These are phyloP conservation scores for Gobius niger DNA, from an alignment of 2,113 vertebrate genomes.

Conservation along the genomic window DNA sequence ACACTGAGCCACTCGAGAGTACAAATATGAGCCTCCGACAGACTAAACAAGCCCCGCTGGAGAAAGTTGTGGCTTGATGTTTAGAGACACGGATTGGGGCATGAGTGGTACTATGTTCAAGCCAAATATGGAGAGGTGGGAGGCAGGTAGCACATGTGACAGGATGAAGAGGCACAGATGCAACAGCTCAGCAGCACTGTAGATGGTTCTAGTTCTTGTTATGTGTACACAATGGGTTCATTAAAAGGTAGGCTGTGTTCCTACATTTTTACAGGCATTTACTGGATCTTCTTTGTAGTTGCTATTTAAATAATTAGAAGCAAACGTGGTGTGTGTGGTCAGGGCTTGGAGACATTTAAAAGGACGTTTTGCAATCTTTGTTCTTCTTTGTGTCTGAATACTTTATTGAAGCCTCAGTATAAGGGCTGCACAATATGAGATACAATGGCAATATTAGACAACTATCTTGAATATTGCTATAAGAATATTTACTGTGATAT, in stretches of 20 bases:
- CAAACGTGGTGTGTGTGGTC: slow-evolving; percentile 7
- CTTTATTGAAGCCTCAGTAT: neutral
- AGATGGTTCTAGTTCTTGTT: slow-evolving; percentile 16
- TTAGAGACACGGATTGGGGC: slow-evolving; percentile 53
- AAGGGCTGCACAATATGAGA: neutral
- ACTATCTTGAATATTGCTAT: too few species aligned
- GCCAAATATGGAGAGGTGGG: slow-evolving; percentile 73
- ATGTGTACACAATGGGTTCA: slow-evolving; percentile 26
- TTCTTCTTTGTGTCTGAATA: neutral
- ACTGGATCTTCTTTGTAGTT: slow-evolving; percentile 20
- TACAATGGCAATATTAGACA: too few species aligned
- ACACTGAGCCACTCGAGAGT: slow-evolving; percentile 52
- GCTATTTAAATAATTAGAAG: slow-evolving; percentile 27
- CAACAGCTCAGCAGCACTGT: slow-evolving; percentile 17
- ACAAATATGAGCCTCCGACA: slow-evolving; percentile 65
- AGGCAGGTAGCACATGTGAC: slow-evolving; percentile 39
- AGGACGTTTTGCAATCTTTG: slow-evolving; percentile 2
- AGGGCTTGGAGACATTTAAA: slow-evolving; percentile 11
- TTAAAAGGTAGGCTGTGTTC: slow-evolving; percentile 22
- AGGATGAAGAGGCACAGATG: slow-evolving; percentile 18
- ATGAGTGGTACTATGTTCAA: slow-evolving; percentile 49
- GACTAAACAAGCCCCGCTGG: slow-evolving; percentile 71
- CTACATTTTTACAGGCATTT: slow-evolving; percentile 7
- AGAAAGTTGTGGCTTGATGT: slow-evolving; percentile 65
- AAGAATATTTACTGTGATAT: too few species aligned